A percentile compares a stretch with the other conserved stretches of the same genome.
Conservation (phyloP, 2,113 vertebrate species). For the Sinocyclocheilus anshuiensis region DNA sequence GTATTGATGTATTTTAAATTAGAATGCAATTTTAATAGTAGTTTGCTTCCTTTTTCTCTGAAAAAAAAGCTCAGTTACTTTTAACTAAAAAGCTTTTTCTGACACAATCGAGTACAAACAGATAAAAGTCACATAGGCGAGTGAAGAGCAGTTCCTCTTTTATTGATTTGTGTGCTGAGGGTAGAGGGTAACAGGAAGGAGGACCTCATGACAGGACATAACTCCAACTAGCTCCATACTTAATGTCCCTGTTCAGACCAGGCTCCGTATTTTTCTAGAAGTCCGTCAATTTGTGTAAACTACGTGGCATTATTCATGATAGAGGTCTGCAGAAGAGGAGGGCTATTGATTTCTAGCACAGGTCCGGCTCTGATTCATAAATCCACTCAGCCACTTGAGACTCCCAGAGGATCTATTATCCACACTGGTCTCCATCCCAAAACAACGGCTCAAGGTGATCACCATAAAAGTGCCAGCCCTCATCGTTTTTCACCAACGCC, state of each 20-base stretch:
- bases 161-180: constrained; percentile 20
- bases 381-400: constrained; percentile 77
- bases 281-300: constrained; percentile 77
- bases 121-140: constrained; percentile 1
- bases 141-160: neutral
- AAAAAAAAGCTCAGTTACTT: neutral
- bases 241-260: constrained; percentile 32
- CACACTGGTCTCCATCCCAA: constrained; percentile 83
- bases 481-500: constrained; percentile 60
- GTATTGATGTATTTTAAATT: neutral
- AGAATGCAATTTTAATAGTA: neutral
- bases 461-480: constrained; percentile 74
- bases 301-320: constrained; percentile 72
- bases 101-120: neutral
- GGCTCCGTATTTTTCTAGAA: constrained; percentile 73
- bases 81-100: neutral
- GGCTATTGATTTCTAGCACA: constrained; percentile 75
- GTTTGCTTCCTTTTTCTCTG: neutral
- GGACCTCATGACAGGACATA: constrained; percentile 28
- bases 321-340: constrained; percentile 75
- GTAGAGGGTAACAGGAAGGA: constrained; percentile 9
- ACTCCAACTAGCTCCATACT: constrained; percentile 14
- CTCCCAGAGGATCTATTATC: constrained; percentile 80
- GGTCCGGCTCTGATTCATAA: constrained; percentile 73
- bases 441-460: constrained; percentile 82